Evolutionary conservation across 2,888 invertebrate species (phyloP), one percentile per base, ranked within the genome.

Genomic region (Dryobota labecula): DNA sequence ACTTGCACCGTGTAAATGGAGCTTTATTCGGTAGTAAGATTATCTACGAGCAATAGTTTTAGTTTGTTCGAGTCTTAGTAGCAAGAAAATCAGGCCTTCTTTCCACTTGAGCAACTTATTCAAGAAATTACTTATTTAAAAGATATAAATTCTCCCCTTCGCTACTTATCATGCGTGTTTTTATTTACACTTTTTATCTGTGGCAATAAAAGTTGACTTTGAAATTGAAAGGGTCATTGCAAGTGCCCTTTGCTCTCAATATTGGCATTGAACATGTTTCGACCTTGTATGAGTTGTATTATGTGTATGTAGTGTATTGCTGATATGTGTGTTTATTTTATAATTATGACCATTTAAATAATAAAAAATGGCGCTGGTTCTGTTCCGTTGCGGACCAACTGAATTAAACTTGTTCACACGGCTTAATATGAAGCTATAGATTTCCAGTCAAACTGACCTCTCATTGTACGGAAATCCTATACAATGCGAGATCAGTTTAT

Each of bases 211-310:
- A 45, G 57, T 9, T 67, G 67, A 70, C 67, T 58, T 76, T 79
- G 72, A 75, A 65, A 70, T 49, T 45, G 65, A 63, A 69, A 76
- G 67, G 71, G 66, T 79, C 65, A 76, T 47, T 73, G 67, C 51
- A 66, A 66, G 30, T 45, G 60, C 71, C 67, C 53, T 76, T 58
- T 73, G 70, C 64, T 43, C 64, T 45, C n/a, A 43, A 49, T 71
- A 74, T 63, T 81, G 76, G 76, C 79, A 80, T 78, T 81, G 77
- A 81, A 72, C 66, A 63, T 64, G 20, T 47, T 57, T 30, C 9
- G 41, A 47, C 82, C 82, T 73, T 73, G 69, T 30, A 11, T 27
- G 27, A 18, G 33, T 54, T 7, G 9, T 41, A 58, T 27, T 63
- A 51, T n/a, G n/a, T n/a, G n/a, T n/a, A n/a, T n/a, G n/a, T 33